Percentiles rank a stretch among this genome's conserved stretches.
phyloP scores from a whole-genome alignment of 2,888 invertebrate species.

The Rhimphoctona megacephalus region DNA sequence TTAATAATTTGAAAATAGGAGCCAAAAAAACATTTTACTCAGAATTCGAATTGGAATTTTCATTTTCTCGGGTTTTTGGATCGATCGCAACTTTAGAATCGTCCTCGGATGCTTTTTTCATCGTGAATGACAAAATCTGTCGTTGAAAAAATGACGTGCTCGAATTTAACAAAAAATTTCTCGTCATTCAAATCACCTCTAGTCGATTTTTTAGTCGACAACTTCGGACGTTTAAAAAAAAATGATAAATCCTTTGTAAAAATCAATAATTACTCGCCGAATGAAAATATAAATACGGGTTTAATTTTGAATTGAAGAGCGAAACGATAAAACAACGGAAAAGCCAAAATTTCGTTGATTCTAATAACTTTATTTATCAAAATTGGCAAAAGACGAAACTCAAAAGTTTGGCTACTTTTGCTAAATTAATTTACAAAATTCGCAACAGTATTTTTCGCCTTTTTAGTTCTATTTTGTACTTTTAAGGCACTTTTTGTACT shows the following conservation, averaged over 20 bases:
- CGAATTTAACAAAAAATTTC: background rate
- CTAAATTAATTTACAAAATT: background rate
- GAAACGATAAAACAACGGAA: background rate
- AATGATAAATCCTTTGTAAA: background rate
- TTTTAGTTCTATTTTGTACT: no score
- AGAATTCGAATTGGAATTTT: background rate
- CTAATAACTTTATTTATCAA: background rate
- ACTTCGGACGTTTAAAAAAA: background rate
- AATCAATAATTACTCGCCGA: no score
- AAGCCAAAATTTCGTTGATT: background rate
- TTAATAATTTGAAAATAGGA: background rate
- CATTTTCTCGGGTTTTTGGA: background rate
- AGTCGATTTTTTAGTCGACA: background rate
- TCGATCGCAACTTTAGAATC: background rate
- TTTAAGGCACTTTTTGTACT: no score
- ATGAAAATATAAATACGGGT: no score
- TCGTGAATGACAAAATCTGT: background rate
- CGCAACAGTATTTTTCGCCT: no score
- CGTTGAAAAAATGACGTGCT: background rate
- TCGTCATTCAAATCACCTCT: background rate
- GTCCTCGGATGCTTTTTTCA: background rate
- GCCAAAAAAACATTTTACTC: background rate
- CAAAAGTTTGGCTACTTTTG: background rate
- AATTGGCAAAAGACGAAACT: background rate
- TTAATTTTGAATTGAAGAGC: background rate